Evolutionary conservation across 2,113 vertebrate genomes (phyloP).

Genomic region (Camarhynchus parvulus): DNA sequence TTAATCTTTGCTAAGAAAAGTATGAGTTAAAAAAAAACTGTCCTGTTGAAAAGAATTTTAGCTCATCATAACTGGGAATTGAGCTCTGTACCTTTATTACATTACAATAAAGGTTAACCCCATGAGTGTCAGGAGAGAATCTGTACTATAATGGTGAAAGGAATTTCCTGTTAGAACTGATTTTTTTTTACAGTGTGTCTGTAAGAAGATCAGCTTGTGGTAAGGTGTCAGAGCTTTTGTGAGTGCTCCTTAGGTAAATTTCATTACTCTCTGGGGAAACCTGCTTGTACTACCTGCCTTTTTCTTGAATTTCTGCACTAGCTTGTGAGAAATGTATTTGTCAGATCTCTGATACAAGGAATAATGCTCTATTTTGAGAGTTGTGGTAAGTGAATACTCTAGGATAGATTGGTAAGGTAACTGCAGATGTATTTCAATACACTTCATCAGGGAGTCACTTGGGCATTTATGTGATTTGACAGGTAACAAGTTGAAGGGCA

Average conservation of each 20-base stretch:
- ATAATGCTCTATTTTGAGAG: not conserved
- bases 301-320: not conserved
- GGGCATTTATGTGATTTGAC: not conserved
- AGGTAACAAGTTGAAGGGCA: not conserved
- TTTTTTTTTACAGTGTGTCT: not conserved
- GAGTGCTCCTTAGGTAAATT: not conserved
- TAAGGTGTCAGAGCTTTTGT: not conserved
- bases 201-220: not conserved
- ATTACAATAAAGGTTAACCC: not conserved
- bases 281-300: not conserved
- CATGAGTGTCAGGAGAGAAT: not conserved
- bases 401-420: not conserved
- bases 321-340: not conserved
- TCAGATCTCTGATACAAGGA: not conserved
- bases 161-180: not conserved
- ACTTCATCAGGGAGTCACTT: not conserved
- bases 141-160: not conserved
- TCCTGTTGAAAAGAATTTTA: not conserved
- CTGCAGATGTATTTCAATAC: not conserved
- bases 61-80: not conserved
- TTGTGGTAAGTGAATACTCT: not conserved
- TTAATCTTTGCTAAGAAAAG: not conserved
- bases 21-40: not conserved
- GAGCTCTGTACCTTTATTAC: not conserved
- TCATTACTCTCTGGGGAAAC: not conserved